Base-by-base conservation (phyloP, 2,888 invertebrate genomes). In the Blastobasis adustella region DNA sequence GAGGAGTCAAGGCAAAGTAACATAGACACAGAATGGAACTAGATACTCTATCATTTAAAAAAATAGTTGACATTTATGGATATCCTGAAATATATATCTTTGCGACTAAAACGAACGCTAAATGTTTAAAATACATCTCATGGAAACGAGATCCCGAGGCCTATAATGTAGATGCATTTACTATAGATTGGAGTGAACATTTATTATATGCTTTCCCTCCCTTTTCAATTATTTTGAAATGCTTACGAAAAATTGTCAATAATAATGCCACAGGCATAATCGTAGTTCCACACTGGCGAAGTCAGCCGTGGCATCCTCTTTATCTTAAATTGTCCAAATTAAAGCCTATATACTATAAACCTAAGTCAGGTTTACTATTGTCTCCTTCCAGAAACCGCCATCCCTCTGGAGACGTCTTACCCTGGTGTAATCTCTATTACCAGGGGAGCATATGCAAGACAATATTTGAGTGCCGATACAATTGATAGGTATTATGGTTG, bases 11-110 rank as follows among this genome's bases (percentile, higher is more conserved):
- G 56, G 6, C 43, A 41, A 5, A n/a, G 8, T 9, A 50, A 54
- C n/a, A 42, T 46, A 4, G 54, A 52, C 10, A 51, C 48, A 3
- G 52, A 56, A 46, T 56, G 56, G 54, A 39, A 46, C 37, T 10
- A 49, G 4, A 37, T n/a, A 1, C 6, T 0, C 5, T n/a, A 39
- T 52, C 49, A 4, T 54, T 49, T 43, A 38, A 50, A 6, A 39
- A 46, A 46, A 56, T 56, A 9, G 23, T 37, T 5, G 55, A 5
- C 54, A 59, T 1, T 4, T 49, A 46, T 49, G 47, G 55, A 52
- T 23, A 9, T 39, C 51, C 51, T 5, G 9, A 51, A 37, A 51
- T 44, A n/a, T n/a, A n/a, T n/a, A n/a, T n/a, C n/a, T n/a, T n/a
- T n/a, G n/a, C n/a, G n/a, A n/a, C n/a, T n/a, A n/a, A n/a, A n/a